A percentile compares a stretch with the other conserved stretches of the same genome.
phyloP scores from a whole-genome alignment of 1,140 invertebrate species.

The Macrocentrus cingulum region DNA sequence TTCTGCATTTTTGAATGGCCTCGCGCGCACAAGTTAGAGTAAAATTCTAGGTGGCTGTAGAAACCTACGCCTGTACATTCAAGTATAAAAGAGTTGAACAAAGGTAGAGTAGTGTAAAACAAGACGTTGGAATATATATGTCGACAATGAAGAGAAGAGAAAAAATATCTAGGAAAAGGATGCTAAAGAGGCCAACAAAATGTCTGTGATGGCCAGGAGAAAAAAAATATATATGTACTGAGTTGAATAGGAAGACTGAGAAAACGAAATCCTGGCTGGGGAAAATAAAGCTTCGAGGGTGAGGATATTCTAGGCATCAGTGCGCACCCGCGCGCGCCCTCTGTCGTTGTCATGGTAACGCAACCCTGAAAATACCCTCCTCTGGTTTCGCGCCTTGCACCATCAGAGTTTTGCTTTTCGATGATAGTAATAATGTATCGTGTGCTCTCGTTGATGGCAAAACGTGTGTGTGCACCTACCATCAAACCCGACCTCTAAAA shows the following conservation, averaged over 20 bases:
- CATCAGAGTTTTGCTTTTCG: slow-evolving; percentile 46
- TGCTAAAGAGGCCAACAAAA: slow-evolving; percentile 30
- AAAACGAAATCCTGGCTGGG: background rate
- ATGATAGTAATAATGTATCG: slow-evolving; percentile 49
- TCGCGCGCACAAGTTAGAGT: no score
- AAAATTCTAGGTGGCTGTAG: no score
- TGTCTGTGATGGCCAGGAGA: slow-evolving; percentile 14
- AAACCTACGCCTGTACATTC: background rate
- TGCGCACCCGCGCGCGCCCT: slow-evolving; percentile 2
- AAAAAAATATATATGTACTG: slow-evolving; percentile 17
- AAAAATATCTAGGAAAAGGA: no score
- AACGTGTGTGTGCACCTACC: slow-evolving; percentile 26
- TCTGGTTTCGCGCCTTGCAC: slow-evolving; percentile 30
- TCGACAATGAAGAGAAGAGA: slow-evolving; percentile 20
- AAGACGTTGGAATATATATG: slow-evolving; percentile 26
- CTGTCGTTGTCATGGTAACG: slow-evolving; percentile 42
- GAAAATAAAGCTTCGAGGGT: slow-evolving; percentile 1
- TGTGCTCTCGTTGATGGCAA: slow-evolving; percentile 46
- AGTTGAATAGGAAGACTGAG: background rate
- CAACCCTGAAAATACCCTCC: slow-evolving; percentile 43
- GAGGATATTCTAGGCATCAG: slow-evolving; percentile 8
- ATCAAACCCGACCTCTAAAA: slow-evolving; percentile 4
- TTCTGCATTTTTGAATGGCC: no score
- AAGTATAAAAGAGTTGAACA: background rate
- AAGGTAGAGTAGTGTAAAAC: slow-evolving; percentile 21